Percentiles rank a stretch among this genome's conserved stretches.
Conservation (phyloP, 2,113 vertebrate genomes). For the Austrofundulus limnaeus region DNA sequence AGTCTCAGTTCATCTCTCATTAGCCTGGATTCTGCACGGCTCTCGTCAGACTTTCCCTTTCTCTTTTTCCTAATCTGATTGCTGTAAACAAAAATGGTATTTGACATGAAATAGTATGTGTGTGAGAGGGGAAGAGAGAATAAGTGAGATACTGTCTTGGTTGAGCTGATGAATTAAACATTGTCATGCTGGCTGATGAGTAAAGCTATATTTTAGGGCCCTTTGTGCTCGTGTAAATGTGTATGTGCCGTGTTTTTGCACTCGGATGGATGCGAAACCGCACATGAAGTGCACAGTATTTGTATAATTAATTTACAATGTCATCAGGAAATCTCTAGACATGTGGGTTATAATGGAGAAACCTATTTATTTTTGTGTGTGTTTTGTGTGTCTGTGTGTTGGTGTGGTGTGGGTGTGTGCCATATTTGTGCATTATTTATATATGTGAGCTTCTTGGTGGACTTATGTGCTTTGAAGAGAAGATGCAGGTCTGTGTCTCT, state of each 20-base stretch:
- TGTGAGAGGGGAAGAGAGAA: slow-evolving; percentile 4
- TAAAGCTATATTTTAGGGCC: slow-evolving; percentile 46
- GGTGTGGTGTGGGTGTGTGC: slow-evolving; percentile 17
- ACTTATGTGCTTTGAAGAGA: slow-evolving; percentile 71
- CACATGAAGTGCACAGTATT: slow-evolving; percentile 57
- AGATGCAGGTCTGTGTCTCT: slow-evolving; percentile 69
- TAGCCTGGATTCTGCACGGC: slow-evolving; percentile 34
- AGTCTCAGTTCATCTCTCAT: slow-evolving; percentile 44
- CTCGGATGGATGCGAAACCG: slow-evolving; percentile 41
- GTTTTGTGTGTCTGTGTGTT: slow-evolving; percentile 23
- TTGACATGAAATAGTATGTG: slow-evolving; percentile 54
- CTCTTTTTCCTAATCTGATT: slow-evolving; percentile 51
- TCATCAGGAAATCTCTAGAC: slow-evolving; percentile 68
- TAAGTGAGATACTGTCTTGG: slow-evolving; percentile 44
- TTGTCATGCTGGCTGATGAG: slow-evolving; percentile 38
- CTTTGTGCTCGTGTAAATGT: slow-evolving; percentile 20
- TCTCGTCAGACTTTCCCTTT: slow-evolving; percentile 37
- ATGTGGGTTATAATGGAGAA: slow-evolving; percentile 54
- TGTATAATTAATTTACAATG: slow-evolving; percentile 72
- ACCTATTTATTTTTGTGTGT: no score
- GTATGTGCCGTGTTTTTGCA: slow-evolving; percentile 17
- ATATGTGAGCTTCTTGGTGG: slow-evolving; percentile 52
- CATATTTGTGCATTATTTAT: slow-evolving; percentile 62
- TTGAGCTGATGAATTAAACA: slow-evolving; percentile 65
- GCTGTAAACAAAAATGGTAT: slow-evolving; percentile 59